A percentile compares a stretch with the other conserved stretches of the same genome.
Conservation (phyloP, 2,113 vertebrate genomes). For the Globicephala melas region DNA sequence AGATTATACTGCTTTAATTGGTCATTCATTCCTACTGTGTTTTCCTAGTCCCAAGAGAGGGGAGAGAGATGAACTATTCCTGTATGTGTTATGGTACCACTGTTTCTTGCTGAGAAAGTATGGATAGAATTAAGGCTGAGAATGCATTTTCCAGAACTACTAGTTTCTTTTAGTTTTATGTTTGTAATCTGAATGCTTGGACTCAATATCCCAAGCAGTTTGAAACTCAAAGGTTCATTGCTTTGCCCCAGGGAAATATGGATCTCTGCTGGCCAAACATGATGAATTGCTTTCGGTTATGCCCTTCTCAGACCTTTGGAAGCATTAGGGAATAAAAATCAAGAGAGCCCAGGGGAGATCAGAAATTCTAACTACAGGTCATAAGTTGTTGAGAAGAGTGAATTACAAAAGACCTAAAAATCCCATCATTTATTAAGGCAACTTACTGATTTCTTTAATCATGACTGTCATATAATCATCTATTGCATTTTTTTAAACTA, state of each 20-base stretch:
- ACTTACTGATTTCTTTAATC: constrained; percentile 17
- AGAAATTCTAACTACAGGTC: constrained; percentile 48
- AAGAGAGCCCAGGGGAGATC: constrained; percentile 49
- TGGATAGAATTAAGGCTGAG: background rate
- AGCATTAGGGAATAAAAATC: constrained; percentile 60
- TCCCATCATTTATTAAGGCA: background rate
- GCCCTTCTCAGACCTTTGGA: constrained; percentile 56
- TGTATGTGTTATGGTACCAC: background rate
- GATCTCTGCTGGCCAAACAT: constrained; percentile 52
- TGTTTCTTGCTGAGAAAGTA: background rate
- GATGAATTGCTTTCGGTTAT: constrained; percentile 60
- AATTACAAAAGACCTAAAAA: constrained; percentile 39
- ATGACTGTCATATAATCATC: background rate
- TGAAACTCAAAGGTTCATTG: constrained; percentile 58
- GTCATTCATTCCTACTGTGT: constrained; percentile 31
- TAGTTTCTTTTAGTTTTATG: constrained; percentile 37
- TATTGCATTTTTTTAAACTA: background rate
- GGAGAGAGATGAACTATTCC: background rate
- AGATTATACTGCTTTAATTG: constrained; percentile 55
- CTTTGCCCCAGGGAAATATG: constrained; percentile 58
- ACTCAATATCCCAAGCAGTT: constrained; percentile 26
- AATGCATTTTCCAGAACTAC: constrained; percentile 25
- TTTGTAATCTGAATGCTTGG: constrained; percentile 37
- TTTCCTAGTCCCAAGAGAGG: constrained; percentile 13
- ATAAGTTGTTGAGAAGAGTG: constrained; percentile 25